Evolutionary conservation across 64 coral and sea anemone species (phyloP), one percentile per base, ranked within the genome.

Genomic region (Anthopleura sola): DNA sequence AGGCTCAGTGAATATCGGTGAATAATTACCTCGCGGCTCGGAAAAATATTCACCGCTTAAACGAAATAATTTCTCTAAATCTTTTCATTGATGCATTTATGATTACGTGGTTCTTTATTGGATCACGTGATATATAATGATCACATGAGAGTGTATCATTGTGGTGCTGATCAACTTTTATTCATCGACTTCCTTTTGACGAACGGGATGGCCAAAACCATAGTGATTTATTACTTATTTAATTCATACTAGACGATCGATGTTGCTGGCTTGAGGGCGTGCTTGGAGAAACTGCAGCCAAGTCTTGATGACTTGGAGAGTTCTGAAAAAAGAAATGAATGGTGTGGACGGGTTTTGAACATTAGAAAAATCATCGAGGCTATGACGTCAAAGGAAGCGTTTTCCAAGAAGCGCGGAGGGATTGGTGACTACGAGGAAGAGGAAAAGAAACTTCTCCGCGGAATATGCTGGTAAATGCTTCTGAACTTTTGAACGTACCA

Each of bases 271-370:
- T 74, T 93, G 87, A 34, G 48, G 19, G 21, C 86, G 24, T 89
- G 87, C 34, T 64, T 93, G 31, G 77, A 86, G 37, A 74, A 75
- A 36, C 36, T 93, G 9, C 32, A 24, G 18, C 83, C 83, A 37
- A 82, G 48, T 17, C 66, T 75, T 12, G 32, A 81, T 11, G 62
- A 68, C 2, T 78, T 93, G 48, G 28, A 75, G 55, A 56, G 21
- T 20, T 74, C 31, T 18, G 92, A 88, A 32, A 49, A 56, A 18
- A 66, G 82, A 53, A 29, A 36, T 78, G 40, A 15, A 6, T 93
- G 91, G 91, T 93, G 91, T 80, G 86, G 82, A 80, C 84, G 46
- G 28, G 86, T 93, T 16, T 64, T 88, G 34, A 75, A 66, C 29
- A 84, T 93, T 38, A 93, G 86, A 51, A 64, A 37, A 37, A 83